Base-by-base conservation (phyloP, 2,797 vertebrate genomes). In the Acropternis orthonyx region DNA sequence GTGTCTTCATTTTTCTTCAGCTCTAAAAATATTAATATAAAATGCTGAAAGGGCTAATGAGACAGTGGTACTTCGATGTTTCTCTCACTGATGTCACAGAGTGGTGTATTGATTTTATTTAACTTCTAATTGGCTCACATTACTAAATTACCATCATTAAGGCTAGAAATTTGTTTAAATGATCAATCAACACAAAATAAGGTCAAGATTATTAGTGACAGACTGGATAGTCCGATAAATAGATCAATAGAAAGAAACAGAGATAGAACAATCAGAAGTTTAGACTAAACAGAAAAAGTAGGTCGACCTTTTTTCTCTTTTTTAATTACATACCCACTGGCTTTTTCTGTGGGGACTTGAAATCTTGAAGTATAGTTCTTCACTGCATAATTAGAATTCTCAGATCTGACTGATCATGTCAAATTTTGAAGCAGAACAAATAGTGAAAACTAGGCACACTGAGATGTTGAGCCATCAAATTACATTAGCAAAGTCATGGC, bases 361-460 rank as follows among this genome's bases (percentile, higher is more conserved):
- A 96, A 97, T 95, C 91, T 85, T 93, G 49, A 82, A 91, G 92
- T 92, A 93, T 96, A 85, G 93, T 97, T 96, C 95, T 85, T 89
- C 58, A 71, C 54, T 95, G 88, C 82, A 43, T 97, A 97, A 97
- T 98, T 97, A 97, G 72, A 86, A 87, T 95, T 83, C 72, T 92
- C 86, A 90, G 93, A 97, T 97, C 91, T 94, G 88, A 97, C 92
- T 91, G 91, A 97, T 96, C 63, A 43, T 41, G 63, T 97, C 94
- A 97, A 97, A 96, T 87, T 91, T 95, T 96, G 96, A 97, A 95
- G 94, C 78, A 67, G 94, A 97, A 97, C 96, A 97, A 97, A 95
- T 92, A 97, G 78, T 97, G 96, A 95, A 96, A 97, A 93, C 82
- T 48, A 93, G 75, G 89, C 85, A 96, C 95, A 86, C 89, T 87